A percentile compares a stretch with the other conserved stretches of the same genome.
phyloP scores from a whole-genome alignment of 2,888 invertebrate genomes.

The Drosophila monieri region DNA sequence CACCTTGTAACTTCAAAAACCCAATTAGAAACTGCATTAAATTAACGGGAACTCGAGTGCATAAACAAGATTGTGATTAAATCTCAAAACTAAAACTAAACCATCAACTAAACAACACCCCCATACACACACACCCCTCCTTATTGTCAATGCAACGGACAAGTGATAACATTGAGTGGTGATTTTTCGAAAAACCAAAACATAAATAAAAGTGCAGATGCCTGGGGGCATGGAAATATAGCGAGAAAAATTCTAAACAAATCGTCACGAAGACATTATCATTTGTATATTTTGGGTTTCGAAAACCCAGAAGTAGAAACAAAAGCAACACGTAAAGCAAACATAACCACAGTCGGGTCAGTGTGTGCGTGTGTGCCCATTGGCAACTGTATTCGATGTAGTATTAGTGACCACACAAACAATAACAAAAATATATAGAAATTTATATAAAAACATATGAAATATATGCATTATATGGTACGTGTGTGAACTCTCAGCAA shows the following conservation, averaged over 20 bases:
- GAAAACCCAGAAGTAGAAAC: conserved; percentile 18
- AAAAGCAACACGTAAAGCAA: conserved; percentile 34
- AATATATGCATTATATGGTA: conserved; percentile 17
- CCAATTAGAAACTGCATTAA: conserved; percentile 7
- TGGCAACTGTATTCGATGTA: conserved; percentile 11
- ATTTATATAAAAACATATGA: conserved; percentile 3
- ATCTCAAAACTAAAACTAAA: conserved; percentile 10
- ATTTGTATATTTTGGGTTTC: conserved; percentile 34
- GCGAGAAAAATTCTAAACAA: conserved; percentile 5
- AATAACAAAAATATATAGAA: conserved; percentile 12
- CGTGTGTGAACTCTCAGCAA: conserved; percentile 27
- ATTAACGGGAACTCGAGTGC: conserved; percentile 37
- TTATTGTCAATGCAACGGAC: conserved; percentile 30
- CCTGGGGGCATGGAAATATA: not conserved
- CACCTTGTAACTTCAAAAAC: conserved; percentile 1
- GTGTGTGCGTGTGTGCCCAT: conserved; percentile 4
- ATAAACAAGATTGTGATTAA: conserved; percentile 36
- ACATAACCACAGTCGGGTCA: conserved; percentile 23
- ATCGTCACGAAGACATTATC: conserved; percentile 27
- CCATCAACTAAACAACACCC: conserved; percentile 18
- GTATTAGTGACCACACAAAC: conserved; percentile 45
- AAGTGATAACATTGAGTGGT: conserved; percentile 20
- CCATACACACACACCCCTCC: conserved; percentile 9
- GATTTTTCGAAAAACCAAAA: not conserved
- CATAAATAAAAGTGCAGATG: not conserved